Percentiles rank a stretch among this genome's conserved stretches.
Evolutionary conservation across 2,113 vertebrate species (phyloP).

Genomic region (Ia io): DNA sequence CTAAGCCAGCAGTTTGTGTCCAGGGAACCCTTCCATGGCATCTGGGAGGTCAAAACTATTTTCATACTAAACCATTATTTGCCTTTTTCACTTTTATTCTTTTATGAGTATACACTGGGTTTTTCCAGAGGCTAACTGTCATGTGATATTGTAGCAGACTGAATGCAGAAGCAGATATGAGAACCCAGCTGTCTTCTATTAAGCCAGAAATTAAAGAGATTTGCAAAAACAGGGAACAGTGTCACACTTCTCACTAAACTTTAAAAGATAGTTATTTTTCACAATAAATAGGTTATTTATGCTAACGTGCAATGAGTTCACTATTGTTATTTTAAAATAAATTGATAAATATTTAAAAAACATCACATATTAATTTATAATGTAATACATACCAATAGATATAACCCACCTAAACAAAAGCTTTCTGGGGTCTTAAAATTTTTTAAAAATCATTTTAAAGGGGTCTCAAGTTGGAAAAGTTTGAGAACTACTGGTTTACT

Average conservation of each 20-base stretch:
- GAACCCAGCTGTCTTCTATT: slow-evolving; percentile 53
- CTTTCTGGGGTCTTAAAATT: not conserved
- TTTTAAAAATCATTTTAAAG: slow-evolving; percentile 30
- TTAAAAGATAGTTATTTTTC: not conserved
- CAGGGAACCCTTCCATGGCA: not conserved
- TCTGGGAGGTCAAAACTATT: slow-evolving; percentile 25
- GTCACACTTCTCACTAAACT: slow-evolving; percentile 30
- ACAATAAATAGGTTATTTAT: not conserved
- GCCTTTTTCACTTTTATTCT: not conserved
- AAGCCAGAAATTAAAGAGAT: slow-evolving; percentile 49
- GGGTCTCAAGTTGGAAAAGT: not conserved
- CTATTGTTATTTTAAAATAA: slow-evolving; percentile 18
- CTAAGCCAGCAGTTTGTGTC: not conserved
- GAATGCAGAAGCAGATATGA: slow-evolving; percentile 10
- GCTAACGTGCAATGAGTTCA: not conserved
- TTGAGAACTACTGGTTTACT: not conserved
- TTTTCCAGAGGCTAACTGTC: slow-evolving; percentile 44
- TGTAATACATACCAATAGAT: not conserved
- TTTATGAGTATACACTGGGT: not conserved
- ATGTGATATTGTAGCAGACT: slow-evolving; percentile 9
- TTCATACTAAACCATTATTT: not conserved
- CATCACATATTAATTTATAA: not conserved
- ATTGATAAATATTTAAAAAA: not conserved
- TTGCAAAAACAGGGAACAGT: not conserved
- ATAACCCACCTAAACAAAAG: not conserved